These are phyloP conservation scores for Piezodorus guildinii DNA, from an alignment of 1,140 invertebrate species.

Conservation along the genomic window DNA sequence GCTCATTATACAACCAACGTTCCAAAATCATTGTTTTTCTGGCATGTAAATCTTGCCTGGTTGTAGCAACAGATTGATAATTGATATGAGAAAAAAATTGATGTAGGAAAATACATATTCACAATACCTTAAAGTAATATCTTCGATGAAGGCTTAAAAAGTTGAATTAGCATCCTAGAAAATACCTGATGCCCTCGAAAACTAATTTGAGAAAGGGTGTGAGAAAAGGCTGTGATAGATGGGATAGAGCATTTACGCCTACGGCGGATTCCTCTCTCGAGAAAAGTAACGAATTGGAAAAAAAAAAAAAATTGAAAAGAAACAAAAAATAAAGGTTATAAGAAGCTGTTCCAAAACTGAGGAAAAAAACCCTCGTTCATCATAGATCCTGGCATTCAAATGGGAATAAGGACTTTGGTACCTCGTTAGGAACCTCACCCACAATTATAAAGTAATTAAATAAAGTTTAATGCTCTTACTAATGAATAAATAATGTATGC, in stretches of 20 bases:
- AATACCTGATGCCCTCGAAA: no score
- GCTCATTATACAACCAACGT: no score
- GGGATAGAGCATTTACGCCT: not conserved
- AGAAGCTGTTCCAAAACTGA: not conserved
- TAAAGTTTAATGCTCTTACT: conserved; percentile 10
- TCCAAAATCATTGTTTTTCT: no score
- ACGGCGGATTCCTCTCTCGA: not conserved
- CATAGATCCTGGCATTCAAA: not conserved
- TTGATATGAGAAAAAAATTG: no score
- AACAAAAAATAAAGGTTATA: conserved; percentile 9
- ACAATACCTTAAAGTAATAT: no score
- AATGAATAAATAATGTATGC: conserved; percentile 12
- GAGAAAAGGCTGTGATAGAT: not conserved
- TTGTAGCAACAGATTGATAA: no score
- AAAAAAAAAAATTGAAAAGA: conserved; percentile 1
- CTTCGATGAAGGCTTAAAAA: no score
- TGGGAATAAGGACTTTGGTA: not conserved
- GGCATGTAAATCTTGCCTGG: no score
- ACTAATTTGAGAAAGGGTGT: no score
- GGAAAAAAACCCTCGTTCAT: conserved; percentile 1
- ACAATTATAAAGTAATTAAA: conserved; percentile 12
- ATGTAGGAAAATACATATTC: no score
- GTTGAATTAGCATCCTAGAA: no score
- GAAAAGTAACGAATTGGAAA: not conserved
- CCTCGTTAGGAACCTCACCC: not conserved